Base-by-base conservation (phyloP, 1,140 invertebrate species). In the Brachionus calyciflorus region DNA sequence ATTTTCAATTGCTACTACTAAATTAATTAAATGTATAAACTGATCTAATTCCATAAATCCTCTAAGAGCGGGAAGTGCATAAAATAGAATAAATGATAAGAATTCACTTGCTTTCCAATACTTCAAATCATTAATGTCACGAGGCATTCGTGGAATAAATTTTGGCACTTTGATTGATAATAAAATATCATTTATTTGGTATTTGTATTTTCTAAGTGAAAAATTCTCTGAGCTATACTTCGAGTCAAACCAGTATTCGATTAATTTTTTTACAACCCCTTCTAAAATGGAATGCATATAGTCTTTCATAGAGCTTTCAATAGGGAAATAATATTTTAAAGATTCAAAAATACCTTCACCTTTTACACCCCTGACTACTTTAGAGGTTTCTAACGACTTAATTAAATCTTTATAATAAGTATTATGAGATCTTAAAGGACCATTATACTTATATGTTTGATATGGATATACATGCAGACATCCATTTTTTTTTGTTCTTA, bases 21-120 rank as follows among this genome's bases (percentile, higher is more conserved):
- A 26, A 55, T 55, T 55, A 6, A 26, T 55, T 0, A 55, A 26
- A 55, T 55, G 51, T 10, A 28, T 55, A 12, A 55, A n/a, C 21
- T 55, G 19, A n/a, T 51, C 48, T n/a, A 51, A 17, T 9, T 12
- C 12, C 51, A 55, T 55, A 17, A 55, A 28, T 55, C 51, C 51
- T 55, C 51, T 55, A 30, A 55, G 30, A 28, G 30, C 14, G 26
- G 51, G 24, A 0, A 55, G 24, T 6, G 51, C 10, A 26, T 55
- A 55, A 55, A 12, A 55, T 12, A 55, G 21, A 9, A 55, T 26
- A 19, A 55, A 55, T 26, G 10, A 24, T n/a, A 26, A 26, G 30
- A 55, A 55, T 21, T 55, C 21, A 55, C 24, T 55, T 26, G 7
- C 51, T 55, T 55, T 55, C 21, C 51, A 55, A 30, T 55, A 55